Conservation (phyloP, 2,888 invertebrate species). For the Orthonevra nobilis region DNA sequence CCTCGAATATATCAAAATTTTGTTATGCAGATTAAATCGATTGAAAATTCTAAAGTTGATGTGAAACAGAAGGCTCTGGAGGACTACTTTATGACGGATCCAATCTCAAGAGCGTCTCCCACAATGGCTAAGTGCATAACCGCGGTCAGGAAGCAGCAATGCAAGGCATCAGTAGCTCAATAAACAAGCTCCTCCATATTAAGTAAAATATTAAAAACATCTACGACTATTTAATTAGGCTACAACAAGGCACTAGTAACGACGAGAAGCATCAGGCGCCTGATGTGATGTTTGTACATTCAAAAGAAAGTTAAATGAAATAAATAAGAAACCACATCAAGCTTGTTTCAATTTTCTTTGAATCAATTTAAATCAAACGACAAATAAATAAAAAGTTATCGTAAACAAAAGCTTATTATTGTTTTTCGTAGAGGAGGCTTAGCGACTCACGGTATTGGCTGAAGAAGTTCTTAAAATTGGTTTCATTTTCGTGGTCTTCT, state of each 20-base stretch:
- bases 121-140: constrained; percentile 99
- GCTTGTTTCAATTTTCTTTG: constrained; percentile 45
- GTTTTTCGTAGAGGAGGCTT: constrained; percentile 73
- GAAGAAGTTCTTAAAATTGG: constrained; percentile 73
- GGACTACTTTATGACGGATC: constrained; percentile 97
- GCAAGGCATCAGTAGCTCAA: constrained; percentile 52
- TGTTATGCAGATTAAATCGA: constrained; percentile 78
- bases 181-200: constrained; percentile 5
- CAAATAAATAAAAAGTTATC: constrained; percentile 23
- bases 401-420: constrained; percentile 52
- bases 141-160: constrained; percentile 87
- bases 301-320: constrained; percentile 13
- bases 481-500: constrained; percentile 72
- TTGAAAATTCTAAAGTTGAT: constrained; percentile 83
- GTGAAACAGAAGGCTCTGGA: constrained; percentile 89
- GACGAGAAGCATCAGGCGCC: constrained; percentile 42
- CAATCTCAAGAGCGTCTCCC: constrained; percentile 96
- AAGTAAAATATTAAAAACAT: constrained; percentile 34
- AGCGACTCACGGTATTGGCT: constrained; percentile 73
- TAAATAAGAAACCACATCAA: constrained; percentile 10
- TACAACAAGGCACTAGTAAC: constrained; percentile 27
- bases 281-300: constrained; percentile 62
- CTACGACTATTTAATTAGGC: constrained; percentile 43
- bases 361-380: constrained; percentile 55
- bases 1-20: not conserved